Base-by-base conservation (phyloP, 2,888 invertebrate species). In the Drosophila rellima region DNA sequence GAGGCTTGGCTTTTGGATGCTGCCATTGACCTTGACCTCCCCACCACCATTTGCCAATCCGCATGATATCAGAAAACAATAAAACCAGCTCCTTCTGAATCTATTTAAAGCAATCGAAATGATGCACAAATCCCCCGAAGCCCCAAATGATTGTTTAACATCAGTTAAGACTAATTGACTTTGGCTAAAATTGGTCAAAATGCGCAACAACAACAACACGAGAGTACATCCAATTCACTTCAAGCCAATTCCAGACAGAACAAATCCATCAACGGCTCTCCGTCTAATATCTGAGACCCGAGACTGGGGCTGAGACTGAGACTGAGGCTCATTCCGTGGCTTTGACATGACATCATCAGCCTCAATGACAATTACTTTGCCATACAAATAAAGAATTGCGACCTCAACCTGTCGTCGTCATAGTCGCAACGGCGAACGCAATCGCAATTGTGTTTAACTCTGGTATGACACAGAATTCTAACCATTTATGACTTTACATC, bases 161-260 rank as follows among this genome's bases (percentile, higher is more conserved):
- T 73, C 83, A 78, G 83, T 77, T 75, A 79, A 84, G 85, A 88
- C 82, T 84, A 84, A 84, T 84, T 84, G 84, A 78, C 70, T 73
- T 82, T 84, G 80, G 82, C 85, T 78, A 60, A 80, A 88, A 82
- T 84, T 84, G 84, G 88, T 85, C 78, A 84, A 88, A 78, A 88
- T 88, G 88, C 85, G 85, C 88, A 86, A 37, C 6, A 18, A 20
- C 57, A 47, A 50, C 45, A 56, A 59, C 60, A 69, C 81, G 64
- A 72, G 59, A 78, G 75, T 17, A 45, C 78, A 73, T 70, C 72
- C 74, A 74, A 77, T 62, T 45, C 56, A 78, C 56, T 60, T 26
- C 60, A 57, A 62, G 57, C 50, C 70, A 64, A 68, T 80, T 74
- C 64, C 50, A 54, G 74, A 78, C 82, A 79, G 70, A 70, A 71